phyloP scores from a whole-genome alignment of 2,888 invertebrate species.

The Chesias legatella region DNA sequence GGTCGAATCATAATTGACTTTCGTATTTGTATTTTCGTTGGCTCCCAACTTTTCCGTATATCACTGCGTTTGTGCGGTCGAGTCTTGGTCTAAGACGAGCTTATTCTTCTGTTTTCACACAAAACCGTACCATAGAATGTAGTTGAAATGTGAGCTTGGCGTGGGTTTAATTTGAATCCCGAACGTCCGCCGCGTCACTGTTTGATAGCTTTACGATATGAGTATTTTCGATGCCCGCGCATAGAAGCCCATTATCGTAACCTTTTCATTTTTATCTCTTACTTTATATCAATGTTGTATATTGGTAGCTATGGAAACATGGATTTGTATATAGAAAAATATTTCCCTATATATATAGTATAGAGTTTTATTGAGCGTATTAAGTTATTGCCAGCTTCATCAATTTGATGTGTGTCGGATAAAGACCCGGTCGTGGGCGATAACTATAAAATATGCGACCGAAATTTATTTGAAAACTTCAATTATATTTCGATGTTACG shows the following conservation, averaged over 20 bases:
- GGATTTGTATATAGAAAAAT: slow-evolving; percentile 5
- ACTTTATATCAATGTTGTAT: slow-evolving; percentile 18
- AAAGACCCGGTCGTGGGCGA: slow-evolving; percentile 21
- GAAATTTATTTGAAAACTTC: slow-evolving; percentile 40
- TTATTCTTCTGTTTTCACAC: slow-evolving; percentile 29
- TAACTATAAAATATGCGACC: slow-evolving; percentile 26
- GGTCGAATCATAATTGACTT: slow-evolving; percentile 41
- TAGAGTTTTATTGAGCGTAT: slow-evolving; percentile 12
- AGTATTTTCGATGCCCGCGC: slow-evolving; percentile 16
- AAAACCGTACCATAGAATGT: slow-evolving; percentile 33
- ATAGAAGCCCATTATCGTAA: slow-evolving; percentile 21
- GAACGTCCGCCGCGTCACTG: slow-evolving; percentile 40
- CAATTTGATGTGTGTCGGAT: slow-evolving; percentile 16
- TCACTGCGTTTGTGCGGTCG: slow-evolving; percentile 14
- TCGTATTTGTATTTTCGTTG: too few relatives aligned
- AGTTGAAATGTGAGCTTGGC: slow-evolving; percentile 50
- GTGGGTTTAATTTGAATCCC: slow-evolving; percentile 56
- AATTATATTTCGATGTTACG: slow-evolving; percentile 44
- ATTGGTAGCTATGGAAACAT: slow-evolving; percentile 13
- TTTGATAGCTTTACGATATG: slow-evolving; percentile 46
- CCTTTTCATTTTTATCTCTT: slow-evolving; percentile 24
- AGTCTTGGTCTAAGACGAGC: slow-evolving; percentile 32
- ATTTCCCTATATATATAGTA: slow-evolving; percentile 1
- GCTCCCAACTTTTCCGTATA: not conserved
- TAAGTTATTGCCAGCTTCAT: slow-evolving; percentile 14